Evolutionary conservation across 2,888 invertebrate genomes (phyloP).

Genomic region (Drosophila prolongata): DNA sequence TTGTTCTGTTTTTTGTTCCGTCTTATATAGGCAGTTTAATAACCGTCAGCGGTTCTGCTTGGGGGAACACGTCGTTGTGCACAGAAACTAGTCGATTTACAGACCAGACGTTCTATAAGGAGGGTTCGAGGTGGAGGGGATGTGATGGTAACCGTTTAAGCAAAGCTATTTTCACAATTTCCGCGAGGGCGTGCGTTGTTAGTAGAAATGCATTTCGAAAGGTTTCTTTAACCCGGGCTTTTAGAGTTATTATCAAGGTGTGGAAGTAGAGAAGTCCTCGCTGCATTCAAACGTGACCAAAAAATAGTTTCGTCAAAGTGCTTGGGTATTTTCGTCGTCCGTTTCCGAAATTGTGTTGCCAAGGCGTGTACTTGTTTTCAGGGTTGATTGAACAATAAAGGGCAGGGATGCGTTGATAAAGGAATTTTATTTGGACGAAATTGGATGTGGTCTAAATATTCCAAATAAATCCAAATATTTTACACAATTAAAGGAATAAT

Average conservation of each 20-base stretch:
- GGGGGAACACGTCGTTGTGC: constrained; percentile 57
- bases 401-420: neutral
- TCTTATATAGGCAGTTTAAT: constrained; percentile 66
- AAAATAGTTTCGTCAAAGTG: constrained; percentile 14
- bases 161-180: constrained; percentile 48
- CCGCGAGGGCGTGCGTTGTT: constrained; percentile 44
- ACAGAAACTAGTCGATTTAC: constrained; percentile 33
- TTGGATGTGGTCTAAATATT: too few relatives aligned
- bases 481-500: neutral
- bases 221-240: constrained; percentile 25
- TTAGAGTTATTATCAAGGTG: constrained; percentile 12
- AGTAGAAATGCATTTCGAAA: constrained; percentile 44
- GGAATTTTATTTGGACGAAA: neutral
- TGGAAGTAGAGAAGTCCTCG: constrained; percentile 23
- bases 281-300: constrained; percentile 50
- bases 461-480: constrained; percentile 2
- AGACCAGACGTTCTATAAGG: constrained; percentile 13
- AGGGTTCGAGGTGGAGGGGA: constrained; percentile 1
- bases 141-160: constrained; percentile 26
- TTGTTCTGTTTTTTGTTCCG: constrained; percentile 23
- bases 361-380: constrained; percentile 12
- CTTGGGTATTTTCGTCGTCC: constrained; percentile 49
- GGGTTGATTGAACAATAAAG: constrained; percentile 41
- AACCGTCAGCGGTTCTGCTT: constrained; percentile 79
- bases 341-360: constrained; percentile 43